phyloP scores from a whole-genome alignment of 2,888 invertebrate genomes.

The Tenthredo livida region DNA sequence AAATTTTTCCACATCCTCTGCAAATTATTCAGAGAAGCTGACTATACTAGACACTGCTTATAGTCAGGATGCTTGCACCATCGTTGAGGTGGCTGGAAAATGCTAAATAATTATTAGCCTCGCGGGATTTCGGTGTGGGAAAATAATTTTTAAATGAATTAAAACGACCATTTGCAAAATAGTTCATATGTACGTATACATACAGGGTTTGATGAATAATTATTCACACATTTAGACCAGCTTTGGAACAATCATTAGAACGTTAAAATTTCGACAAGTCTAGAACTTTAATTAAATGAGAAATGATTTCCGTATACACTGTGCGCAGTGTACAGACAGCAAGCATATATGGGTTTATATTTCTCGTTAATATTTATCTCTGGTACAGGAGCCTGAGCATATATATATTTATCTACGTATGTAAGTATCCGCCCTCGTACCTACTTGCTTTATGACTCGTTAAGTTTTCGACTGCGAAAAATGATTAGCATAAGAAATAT shows the following conservation, averaged over 20 bases:
- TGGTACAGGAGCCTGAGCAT: neutral
- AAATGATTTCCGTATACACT: neutral
- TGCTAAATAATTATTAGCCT: no score
- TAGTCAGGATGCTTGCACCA: no score
- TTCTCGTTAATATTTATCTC: slow-evolving; percentile 10
- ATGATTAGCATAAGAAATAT: neutral
- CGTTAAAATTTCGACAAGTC: neutral
- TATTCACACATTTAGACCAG: neutral
- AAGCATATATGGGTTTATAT: neutral
- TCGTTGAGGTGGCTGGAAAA: no score
- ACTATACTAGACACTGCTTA: no score
- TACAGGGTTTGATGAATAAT: neutral
- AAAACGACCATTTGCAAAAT: neutral
- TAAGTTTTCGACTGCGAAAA: neutral
- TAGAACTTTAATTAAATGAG: neutral
- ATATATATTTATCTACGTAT: neutral
- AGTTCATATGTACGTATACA: neutral
- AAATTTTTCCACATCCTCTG: no score
- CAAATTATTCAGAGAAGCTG: no score
- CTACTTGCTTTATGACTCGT: slow-evolving; percentile 1
- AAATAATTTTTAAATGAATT: no score
- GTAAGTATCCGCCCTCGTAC: neutral
- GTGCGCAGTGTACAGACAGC: neutral
- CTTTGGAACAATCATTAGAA: neutral
- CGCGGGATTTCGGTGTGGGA: no score